Percentiles rank a stretch among this genome's conserved stretches.
These are phyloP conservation scores for Thelaira solivaga DNA, from an alignment of 2,888 invertebrate species.

Conservation along the genomic window DNA sequence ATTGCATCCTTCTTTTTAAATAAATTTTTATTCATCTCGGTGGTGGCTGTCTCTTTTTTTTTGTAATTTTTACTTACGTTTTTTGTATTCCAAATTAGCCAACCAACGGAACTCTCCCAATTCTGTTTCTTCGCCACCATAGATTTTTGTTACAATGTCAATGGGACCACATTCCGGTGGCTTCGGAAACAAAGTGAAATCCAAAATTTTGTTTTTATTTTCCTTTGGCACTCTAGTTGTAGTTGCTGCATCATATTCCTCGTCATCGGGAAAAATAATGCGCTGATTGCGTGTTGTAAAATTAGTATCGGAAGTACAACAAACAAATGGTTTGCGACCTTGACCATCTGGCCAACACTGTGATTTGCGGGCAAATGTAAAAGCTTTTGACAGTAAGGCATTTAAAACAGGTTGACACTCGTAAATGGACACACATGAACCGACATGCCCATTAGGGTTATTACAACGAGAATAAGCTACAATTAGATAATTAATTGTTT, in stretches of 20 bases:
- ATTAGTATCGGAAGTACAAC: slow-evolving; percentile 61
- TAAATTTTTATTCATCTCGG: no score
- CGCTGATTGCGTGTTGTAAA: slow-evolving; percentile 40
- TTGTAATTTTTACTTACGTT: slow-evolving; percentile 68
- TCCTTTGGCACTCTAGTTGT: not conserved
- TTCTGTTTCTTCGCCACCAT: slow-evolving; percentile 80
- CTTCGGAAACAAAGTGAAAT: slow-evolving; percentile 36
- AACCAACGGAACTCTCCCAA: slow-evolving; percentile 84
- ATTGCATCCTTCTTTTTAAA: no score
- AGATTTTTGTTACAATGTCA: slow-evolving; percentile 78
- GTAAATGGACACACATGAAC: slow-evolving; percentile 60
- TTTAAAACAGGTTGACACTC: slow-evolving; percentile 56
- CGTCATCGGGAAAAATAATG: slow-evolving; percentile 49
- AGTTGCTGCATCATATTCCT: not conserved
- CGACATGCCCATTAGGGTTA: slow-evolving; percentile 62
- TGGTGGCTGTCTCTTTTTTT: no score
- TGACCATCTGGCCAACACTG: slow-evolving; percentile 41
- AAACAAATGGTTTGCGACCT: slow-evolving; percentile 55
- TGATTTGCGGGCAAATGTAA: slow-evolving; percentile 55
- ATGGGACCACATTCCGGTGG: slow-evolving; percentile 67
- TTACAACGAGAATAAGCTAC: slow-evolving; percentile 42
- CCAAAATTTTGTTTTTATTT: not conserved
- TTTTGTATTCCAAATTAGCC: slow-evolving; percentile 80
- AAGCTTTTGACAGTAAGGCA: slow-evolving; percentile 25
- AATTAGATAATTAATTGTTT: slow-evolving; percentile 21